These are phyloP conservation scores for Solenodon paradoxus DNA, from an alignment of 2,113 vertebrate genomes.

Conservation along the genomic window DNA sequence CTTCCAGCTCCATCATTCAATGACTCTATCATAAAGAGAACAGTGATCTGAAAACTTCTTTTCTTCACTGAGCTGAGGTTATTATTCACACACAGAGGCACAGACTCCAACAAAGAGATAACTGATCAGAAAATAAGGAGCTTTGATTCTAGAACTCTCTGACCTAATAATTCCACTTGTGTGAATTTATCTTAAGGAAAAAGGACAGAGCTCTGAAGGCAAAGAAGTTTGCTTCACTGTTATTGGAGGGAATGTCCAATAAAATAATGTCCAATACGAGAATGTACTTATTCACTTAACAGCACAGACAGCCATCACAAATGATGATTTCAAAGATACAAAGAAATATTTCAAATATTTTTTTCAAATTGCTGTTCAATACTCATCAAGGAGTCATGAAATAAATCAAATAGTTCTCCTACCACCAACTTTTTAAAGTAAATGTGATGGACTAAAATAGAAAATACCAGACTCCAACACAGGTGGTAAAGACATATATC, in stretches of 20 bases:
- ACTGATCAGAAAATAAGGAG: not conserved
- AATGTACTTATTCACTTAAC: not conserved
- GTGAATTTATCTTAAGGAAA: slow-evolving; percentile 38
- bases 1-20: slow-evolving; percentile 39
- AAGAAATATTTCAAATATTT: not conserved
- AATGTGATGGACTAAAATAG: not conserved
- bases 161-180: slow-evolving; percentile 21
- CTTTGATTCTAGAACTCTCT: not conserved
- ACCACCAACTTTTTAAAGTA: not conserved
- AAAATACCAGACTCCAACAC: not conserved
- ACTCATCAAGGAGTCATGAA: not conserved
- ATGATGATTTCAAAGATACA: not conserved
- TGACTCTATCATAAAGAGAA: slow-evolving; percentile 35
- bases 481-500: not conserved
- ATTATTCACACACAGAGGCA: slow-evolving; percentile 54
- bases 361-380: not conserved
- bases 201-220: not conserved
- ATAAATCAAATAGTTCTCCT: not conserved
- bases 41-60: slow-evolving; percentile 11
- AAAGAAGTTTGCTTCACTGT: not conserved
- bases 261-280: not conserved
- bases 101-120: slow-evolving; percentile 24
- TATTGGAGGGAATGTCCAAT: not conserved
- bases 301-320: not conserved
- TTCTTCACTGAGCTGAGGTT: not conserved